phyloP scores from a whole-genome alignment of 2,888 invertebrate species.

The Pristionchus arcanus region DNA sequence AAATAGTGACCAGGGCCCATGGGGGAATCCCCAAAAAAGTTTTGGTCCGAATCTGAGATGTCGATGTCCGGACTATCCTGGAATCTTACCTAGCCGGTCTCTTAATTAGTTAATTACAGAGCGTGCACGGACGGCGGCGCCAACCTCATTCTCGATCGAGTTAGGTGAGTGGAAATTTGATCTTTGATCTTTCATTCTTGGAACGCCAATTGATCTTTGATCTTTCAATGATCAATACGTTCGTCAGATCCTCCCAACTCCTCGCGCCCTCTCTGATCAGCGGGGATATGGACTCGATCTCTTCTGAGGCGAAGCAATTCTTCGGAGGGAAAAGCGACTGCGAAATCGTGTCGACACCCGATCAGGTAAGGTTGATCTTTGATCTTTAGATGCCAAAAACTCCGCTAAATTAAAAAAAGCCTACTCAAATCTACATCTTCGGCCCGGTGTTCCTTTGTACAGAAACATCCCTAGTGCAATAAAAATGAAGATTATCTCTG shows the following conservation, averaged over 20 bases:
- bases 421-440: no score
- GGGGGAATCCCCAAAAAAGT: no score
- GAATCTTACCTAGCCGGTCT: no score
- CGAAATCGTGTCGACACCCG: slow-evolving; percentile 56
- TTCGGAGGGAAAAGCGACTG: slow-evolving; percentile 7
- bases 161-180: slow-evolving; percentile 21
- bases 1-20: no score
- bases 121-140: slow-evolving; percentile 53
- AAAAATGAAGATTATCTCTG: background rate
- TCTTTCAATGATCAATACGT: no score
- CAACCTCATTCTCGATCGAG: slow-evolving; percentile 40
- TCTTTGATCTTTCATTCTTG: background rate
- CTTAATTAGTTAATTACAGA: background rate
- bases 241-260: background rate
- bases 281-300: slow-evolving; percentile 54
- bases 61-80: no score
- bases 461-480: no score
- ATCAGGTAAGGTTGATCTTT: slow-evolving; percentile 53
- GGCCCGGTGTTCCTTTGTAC: no score
- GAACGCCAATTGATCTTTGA: slow-evolving; percentile 35
- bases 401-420: no score
- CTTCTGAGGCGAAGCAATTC: background rate
- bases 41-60: no score
- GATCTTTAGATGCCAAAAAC: no score
- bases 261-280: slow-evolving; percentile 23